Evolutionary conservation across 2,113 vertebrate genomes (phyloP), one percentile per base, ranked within the genome.

Genomic region (Oncorhynchus tshawytscha): DNA sequence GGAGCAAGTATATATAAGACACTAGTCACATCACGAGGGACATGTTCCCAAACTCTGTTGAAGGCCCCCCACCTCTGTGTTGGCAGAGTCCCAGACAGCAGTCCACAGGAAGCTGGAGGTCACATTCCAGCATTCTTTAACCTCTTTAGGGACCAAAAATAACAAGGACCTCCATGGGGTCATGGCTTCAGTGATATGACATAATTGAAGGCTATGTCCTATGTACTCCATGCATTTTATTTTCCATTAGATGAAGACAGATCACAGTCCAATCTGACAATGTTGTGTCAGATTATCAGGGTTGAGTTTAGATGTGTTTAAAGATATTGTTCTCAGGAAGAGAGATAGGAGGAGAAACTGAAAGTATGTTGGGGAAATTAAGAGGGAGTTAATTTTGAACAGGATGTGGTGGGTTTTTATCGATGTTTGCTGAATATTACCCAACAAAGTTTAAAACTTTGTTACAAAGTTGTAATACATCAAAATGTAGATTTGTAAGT

Each of bases 81-180:
- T 79, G 78, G 24, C 9, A 18, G 45, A 27, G 48, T 71, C 59
- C 27, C 65, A 1, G 4, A 27, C 48, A 39, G 27, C 65, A 24
- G 64, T 49, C 77, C 74, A 78, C 60, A 82, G 83, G 83, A 87
- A 77, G 74, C 5, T 27, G 29, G 78, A 64, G 73, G 74, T 70
- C 74, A 75, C 68, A 67, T 77, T 59, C 48, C 57, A 67, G 31
- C 81, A 80, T 79, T 84, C 84, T 84, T 72, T 81, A 75, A 77
- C 84, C 73, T 85, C 76, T 79, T 85, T 70, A 83, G 31, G 66
- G 75, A 87, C 81, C 80, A 80, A 84, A 85, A 88, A 89, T 86
- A 78, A 73, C 60, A 57, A 34, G 2, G 20, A 84, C 84, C 75
- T 70, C 72, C 16, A 34, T 16, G 70, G 48, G 27, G 80, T 59